A percentile compares a stretch with the other conserved stretches of the same genome.
phyloP scores from a whole-genome alignment of 37 sponge, comb jelly and placozoan genomes.

The Eunapius fragilis region DNA sequence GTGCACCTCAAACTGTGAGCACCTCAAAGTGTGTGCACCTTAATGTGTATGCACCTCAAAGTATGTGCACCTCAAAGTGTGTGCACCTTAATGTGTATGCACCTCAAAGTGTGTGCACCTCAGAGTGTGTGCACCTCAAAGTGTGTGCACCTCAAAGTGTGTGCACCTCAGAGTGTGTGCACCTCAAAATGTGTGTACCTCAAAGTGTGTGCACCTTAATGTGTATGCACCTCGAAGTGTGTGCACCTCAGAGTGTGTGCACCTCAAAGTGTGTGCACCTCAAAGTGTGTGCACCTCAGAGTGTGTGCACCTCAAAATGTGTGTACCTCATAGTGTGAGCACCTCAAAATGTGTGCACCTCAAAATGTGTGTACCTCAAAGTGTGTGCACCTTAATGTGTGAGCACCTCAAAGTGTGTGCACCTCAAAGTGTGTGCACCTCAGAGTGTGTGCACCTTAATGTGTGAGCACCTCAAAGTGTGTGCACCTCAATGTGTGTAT shows the following conservation, averaged over 20 bases:
- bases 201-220: neutral
- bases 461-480: no score
- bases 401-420: neutral
- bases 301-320: neutral
- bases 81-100: no score
- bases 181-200: neutral
- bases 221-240: no score
- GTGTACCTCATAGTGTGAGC: no score
- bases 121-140: neutral
- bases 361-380: neutral
- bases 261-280: neutral
- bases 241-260: neutral
- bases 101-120: neutral
- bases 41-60: no score
- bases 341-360: no score
- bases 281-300: neutral
- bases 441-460: neutral
- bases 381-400: no score
- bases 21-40: neutral
- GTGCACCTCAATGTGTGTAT: neutral
- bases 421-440: neutral
- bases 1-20: conserved; percentile 6
- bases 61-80: neutral
- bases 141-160: no score
- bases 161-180: neutral